Conservation (phyloP, 2,888 invertebrate genomes). For the Busseola fusca region DNA sequence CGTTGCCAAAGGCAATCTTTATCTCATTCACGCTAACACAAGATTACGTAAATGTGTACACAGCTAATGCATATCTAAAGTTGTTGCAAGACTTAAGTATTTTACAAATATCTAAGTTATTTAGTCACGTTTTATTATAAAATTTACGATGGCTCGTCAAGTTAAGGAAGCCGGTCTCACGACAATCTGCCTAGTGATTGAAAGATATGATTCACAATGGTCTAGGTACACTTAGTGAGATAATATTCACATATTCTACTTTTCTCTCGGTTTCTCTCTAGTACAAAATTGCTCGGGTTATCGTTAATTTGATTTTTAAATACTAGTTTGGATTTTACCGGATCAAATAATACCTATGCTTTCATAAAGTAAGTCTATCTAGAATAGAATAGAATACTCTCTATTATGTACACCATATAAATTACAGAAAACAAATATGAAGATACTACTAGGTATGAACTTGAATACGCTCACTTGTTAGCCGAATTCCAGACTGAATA, state of each 20-base stretch:
- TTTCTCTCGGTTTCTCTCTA: conserved; percentile 11
- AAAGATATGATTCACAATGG: conserved; percentile 49
- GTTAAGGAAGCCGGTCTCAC: conserved; percentile 36
- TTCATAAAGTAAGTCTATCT: neutral
- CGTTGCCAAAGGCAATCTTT: conserved; percentile 31
- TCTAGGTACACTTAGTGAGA: conserved; percentile 11
- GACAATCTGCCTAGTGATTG: conserved; percentile 39
- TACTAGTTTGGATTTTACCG: neutral
- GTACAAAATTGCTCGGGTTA: conserved; percentile 18
- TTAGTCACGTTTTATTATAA: conserved; percentile 46
- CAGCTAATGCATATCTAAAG: conserved; percentile 14
- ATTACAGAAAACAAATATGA: no score
- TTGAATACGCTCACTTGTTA: neutral
- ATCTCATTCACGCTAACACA: conserved; percentile 27
- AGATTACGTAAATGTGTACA: conserved; percentile 43
- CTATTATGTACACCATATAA: no score
- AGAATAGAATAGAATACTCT: no score
- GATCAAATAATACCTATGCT: no score
- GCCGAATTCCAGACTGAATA: neutral
- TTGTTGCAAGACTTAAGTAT: conserved; percentile 39
- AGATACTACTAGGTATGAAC: neutral
- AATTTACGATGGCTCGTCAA: conserved; percentile 31
- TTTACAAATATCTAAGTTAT: conserved; percentile 39
- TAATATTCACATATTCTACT: conserved; percentile 45
- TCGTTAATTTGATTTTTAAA: conserved; percentile 4